Evolutionary conservation across 1,140 invertebrate genomes (phyloP), one percentile per base, ranked within the genome.

Genomic region (Papilio dardanus): DNA sequence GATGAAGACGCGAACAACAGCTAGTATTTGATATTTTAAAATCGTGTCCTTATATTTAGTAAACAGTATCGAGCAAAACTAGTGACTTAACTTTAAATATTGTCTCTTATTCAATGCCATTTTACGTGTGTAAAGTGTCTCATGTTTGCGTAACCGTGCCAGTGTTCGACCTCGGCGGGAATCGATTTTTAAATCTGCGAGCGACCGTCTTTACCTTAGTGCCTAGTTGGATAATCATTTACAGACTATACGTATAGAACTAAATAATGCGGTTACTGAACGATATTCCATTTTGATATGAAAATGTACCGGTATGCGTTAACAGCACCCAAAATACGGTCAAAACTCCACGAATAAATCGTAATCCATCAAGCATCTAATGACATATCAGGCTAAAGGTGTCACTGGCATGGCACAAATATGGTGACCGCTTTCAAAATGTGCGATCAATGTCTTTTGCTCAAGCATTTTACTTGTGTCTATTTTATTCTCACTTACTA

Each of bases 101-200:
- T 4, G 54, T 62, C 54, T 62, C 54, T 21, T 62, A 28, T 21
- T 62, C 54, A 62, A 62, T 62, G 54, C 54, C 54, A 62, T 28
- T 3, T 24, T 30, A 28, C 19, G 19, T n/a, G 21, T 24, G 24
- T 62, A 62, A 62, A 28, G 10, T 62, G 54, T 62, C 54, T 30
- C 54, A 30, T 62, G 24, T 62, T 62, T 62, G 54, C 54, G 54
- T 62, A 62, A 62, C 54, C 24, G 12, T 24, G 24, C 24, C 54
- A 24, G 24, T 62, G 10, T 62, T 30, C 24, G 54, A 14, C 54
- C 54, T 62, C 24, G 54, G 24, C 3, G 12, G 24, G 24, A 62
- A 62, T 62, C 24, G 54, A 62, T 62, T 62, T 62, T 62, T 62
- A 62, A 62, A 28, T 62, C 54, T 14, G 24, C 54, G 24, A 28